Base-by-base conservation (phyloP, 2,797 vertebrate genomes). In the Chromis chromis region DNA sequence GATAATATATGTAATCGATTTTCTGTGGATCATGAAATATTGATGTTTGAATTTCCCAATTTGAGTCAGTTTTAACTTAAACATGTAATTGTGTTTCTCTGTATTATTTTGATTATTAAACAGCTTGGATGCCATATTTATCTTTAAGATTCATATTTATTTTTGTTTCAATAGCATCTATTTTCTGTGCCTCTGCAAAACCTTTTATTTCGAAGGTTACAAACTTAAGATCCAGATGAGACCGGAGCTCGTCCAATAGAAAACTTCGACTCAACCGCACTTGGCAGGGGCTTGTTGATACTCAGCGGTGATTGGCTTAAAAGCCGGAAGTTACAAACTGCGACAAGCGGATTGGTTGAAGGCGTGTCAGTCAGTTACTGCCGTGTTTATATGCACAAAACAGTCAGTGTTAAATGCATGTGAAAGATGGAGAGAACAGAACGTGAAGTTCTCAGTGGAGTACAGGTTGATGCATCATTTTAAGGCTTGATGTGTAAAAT, bases 291-390 rank as follows among this genome's bases (percentile, higher is more conserved):
- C 8, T 22, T 22, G 39, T 57, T 24, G 44, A 67, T 44, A 11
- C 58, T 5, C 27, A 6, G 14, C 54, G 3, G 3, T 61, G 78
- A 94, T 93, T 94, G 92, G 92, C 28, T 63, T 0, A 40, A 71
- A 86, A 83, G 16, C 0, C 40, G 76, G 77, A 87, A 83, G 65
- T 55, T 2, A 25, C 9, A 16, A 25, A 56, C 2, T 31, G 1
- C 17, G 2, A 19, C 5, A 14, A 66, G 19, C 3, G 42, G 0
- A 90, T 91, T 93, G 92, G 93, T 46, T 33, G 11, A 4, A 21
- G 19, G 25, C 4, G 4, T 61, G 75, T 84, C 85, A 57, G 36
- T 92, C 74, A 88, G 2, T 40, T 1, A 6, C 49, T 53, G 1
- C 0, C 4, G 24, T 60, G 49, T 78, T 78, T 77, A 31, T 25